A percentile compares a stretch with the other conserved stretches of the same genome.
phyloP scores from a whole-genome alignment of 2,888 invertebrate species.

The Ophonus ardosiacus region DNA sequence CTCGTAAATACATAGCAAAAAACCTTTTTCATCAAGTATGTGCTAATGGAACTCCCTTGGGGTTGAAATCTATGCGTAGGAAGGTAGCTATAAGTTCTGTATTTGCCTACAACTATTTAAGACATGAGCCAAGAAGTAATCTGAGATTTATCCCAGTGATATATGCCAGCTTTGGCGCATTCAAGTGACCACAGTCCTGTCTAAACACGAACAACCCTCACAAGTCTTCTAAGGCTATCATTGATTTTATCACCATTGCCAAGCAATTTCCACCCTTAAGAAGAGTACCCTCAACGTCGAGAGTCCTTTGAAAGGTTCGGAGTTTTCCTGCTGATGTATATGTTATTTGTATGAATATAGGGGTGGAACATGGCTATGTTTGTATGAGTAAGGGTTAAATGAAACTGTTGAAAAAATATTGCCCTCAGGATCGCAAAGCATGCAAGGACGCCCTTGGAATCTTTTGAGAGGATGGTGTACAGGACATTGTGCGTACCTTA shows the following conservation, averaged over 20 bases:
- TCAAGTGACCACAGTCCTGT: constrained; percentile 61
- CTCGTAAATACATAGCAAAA: background rate
- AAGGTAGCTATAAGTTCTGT: background rate
- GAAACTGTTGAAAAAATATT: constrained; percentile 56
- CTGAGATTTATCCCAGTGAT: constrained; percentile 54
- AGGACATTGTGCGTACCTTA: constrained; percentile 11
- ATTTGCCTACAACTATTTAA: constrained; percentile 43
- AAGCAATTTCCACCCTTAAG: background rate
- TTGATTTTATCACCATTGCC: constrained; percentile 47
- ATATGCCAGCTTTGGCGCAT: constrained; percentile 53
- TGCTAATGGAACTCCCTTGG: background rate
- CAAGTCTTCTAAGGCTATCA: background rate
- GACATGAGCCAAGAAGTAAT: constrained; percentile 54
- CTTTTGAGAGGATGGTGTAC: constrained; percentile 39
- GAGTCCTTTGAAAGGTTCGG: background rate
- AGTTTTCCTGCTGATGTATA: constrained; percentile 33
- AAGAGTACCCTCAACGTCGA: background rate
- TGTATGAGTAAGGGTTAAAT: constrained; percentile 35
- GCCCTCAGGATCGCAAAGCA: constrained; percentile 30
- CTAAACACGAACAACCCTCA: constrained; percentile 49
- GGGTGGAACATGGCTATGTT: constrained; percentile 9
- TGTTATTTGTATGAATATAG: constrained; percentile 47
- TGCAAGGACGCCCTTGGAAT: constrained; percentile 47
- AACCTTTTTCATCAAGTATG: constrained; percentile 21
- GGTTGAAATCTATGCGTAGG: background rate